phyloP scores from a whole-genome alignment of 2,888 invertebrate species.

The Aethes cnicana region DNA sequence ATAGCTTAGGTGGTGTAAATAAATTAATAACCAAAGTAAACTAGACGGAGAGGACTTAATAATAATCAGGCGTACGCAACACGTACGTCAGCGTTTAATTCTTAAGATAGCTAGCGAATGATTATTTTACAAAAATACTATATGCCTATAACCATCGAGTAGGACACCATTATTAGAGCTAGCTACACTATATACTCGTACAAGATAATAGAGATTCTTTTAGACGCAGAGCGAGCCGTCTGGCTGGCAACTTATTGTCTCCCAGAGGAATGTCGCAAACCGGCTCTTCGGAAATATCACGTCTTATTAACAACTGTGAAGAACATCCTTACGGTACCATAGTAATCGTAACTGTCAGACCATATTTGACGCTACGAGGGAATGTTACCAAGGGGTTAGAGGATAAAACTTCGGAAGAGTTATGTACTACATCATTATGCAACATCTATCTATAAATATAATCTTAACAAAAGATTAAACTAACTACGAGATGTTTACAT shows the following conservation, averaged over 20 bases:
- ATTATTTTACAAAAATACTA: constrained; percentile 44
- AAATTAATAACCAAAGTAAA: constrained; percentile 28
- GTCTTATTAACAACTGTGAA: too few species aligned
- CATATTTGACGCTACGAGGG: too few species aligned
- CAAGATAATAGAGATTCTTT: constrained; percentile 21
- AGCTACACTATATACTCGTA: constrained; percentile 12
- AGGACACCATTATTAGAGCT: constrained; percentile 11
- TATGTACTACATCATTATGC: constrained; percentile 23
- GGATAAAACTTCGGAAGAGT: constrained; percentile 7
- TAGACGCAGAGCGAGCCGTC: neutral
- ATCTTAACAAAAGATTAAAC: constrained; percentile 16
- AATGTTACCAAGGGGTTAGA: neutral
- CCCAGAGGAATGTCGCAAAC: constrained; percentile 38
- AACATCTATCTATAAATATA: constrained; percentile 10
- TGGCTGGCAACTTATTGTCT: constrained; percentile 39
- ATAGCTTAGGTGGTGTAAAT: constrained; percentile 24
- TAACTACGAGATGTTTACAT: constrained; percentile 21
- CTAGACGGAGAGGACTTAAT: constrained; percentile 17
- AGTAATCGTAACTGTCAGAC: too few species aligned
- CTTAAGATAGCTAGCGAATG: constrained; percentile 30
- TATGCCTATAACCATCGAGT: constrained; percentile 35
- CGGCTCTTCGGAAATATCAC: neutral
- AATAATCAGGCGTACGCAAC: constrained; percentile 18
- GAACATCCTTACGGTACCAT: too few species aligned
- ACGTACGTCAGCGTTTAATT: constrained; percentile 13